Evolutionary conservation across 1,140 invertebrate species (phyloP).

Genomic region (Formica selysi): DNA sequence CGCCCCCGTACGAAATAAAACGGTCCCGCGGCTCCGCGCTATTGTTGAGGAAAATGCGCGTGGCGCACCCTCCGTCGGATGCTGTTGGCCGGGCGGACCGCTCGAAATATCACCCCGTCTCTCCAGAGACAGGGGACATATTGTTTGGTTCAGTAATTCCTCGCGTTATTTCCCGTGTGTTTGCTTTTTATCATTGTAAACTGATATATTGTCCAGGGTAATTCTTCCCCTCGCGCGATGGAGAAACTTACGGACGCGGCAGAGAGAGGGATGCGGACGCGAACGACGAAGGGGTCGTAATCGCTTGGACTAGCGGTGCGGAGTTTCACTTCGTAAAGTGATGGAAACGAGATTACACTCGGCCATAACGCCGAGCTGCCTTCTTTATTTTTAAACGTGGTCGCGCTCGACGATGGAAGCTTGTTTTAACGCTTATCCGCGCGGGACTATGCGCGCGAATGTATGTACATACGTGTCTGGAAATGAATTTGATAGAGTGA

Average conservation of each 20-base stretch:
- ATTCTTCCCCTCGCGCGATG: constrained; percentile 67
- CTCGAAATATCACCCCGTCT: constrained; percentile 75
- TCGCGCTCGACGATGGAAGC: constrained; percentile 20
- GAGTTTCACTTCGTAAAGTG: constrained; percentile 65
- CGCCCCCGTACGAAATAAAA: constrained; percentile 61
- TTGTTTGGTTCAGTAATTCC: constrained; percentile 85
- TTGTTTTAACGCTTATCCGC: not conserved
- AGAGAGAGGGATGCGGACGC: constrained; percentile 30
- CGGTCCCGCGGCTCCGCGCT: constrained; percentile 7
- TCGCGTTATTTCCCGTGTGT: constrained; percentile 82
- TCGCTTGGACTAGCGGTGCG: constrained; percentile 37
- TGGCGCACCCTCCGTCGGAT: constrained; percentile 69
- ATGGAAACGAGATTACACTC: constrained; percentile 70
- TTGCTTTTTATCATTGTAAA: constrained; percentile 86
- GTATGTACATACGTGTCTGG: constrained; percentile 1
- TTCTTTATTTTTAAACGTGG: constrained; percentile 53
- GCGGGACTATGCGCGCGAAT: not conserved
- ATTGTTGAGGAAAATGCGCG: constrained; percentile 69
- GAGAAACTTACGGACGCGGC: constrained; percentile 47
- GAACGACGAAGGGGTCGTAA: constrained; percentile 28
- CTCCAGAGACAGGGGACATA: constrained; percentile 82
- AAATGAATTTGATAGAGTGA: constrained; percentile 62
- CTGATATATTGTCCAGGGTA: constrained; percentile 84
- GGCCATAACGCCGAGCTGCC: constrained; percentile 52
- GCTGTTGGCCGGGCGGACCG: constrained; percentile 59